Evolutionary conservation across 2,888 invertebrate genomes (phyloP), one percentile per base, ranked within the genome.

Genomic region (Orchesellides sinensis): DNA sequence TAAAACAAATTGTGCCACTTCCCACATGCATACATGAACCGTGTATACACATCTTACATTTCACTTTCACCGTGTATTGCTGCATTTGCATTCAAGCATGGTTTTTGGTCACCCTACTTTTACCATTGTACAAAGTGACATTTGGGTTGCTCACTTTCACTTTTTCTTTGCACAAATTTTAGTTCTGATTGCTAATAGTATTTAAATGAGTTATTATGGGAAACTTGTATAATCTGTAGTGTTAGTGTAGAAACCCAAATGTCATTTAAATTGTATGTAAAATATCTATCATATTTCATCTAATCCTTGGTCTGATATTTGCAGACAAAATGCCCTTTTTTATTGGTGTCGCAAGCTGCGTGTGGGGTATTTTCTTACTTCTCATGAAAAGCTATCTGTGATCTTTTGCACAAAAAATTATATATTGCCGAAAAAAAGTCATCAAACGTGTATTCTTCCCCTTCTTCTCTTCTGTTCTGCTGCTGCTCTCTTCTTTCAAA

Each of bases 271-370:
- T 40, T 70, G 23, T 70, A 40, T 40, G 40, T 40, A 8, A 40
- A 5, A 14, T 63, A 1, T 63, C 25, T 56, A 19, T 61, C 32
- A 14, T 45, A 10, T 68, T 45, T 12, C 52, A 49, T 35, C 65
- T 70, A 79, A 70, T 63, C 63, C 79, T 86, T 84, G 87, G 86
- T 86, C 88, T 86, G 79, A 83, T 86, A n/a, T 83, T 88, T 88
- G 87, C 89, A 90, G 90, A 90, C 90, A 91, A 90, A 89, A 89
- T 95, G 92, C 95, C 96, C 89, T 92, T 96, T 91, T 94, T 95
- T 93, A 93, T 96, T 92, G 96, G 96, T 91, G 94, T 96, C 90
- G 95, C 96, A 90, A 95, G 95, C 90, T 96, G 96, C 92, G 92
- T 96, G 91, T 96, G 96, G 95, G 96, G 96, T 90, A 92, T 94